Base-by-base conservation (phyloP, 2,888 invertebrate genomes). In the Aspidapion aeneum region DNA sequence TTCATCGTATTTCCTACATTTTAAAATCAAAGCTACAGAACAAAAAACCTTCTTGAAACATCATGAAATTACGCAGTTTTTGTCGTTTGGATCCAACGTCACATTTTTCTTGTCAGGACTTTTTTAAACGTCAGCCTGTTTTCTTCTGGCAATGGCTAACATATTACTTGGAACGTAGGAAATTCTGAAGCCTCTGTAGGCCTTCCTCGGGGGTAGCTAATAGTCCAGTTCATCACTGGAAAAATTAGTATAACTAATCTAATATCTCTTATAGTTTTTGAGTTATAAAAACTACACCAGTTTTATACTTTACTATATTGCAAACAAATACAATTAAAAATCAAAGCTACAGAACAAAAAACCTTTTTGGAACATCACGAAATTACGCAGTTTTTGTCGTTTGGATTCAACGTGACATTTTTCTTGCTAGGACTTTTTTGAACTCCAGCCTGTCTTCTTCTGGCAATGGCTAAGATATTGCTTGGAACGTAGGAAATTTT, bases 141-240 rank as follows among this genome's bases (percentile, higher is more conserved):
- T 85, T 66, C 90, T 84, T 71, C 89, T 85, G 58, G 93, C 93
- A 75, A 90, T 90, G 63, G 94, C 94, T 57, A 94, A 84, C 2
- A 93, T 91, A 80, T 94, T 95, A 79, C 94, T 95, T 71, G 95
- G 95, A 69, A 96, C 95, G 81, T 96, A 96, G 9, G 94, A 93
- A 73, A 95, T 94, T 70, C 95, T 82, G 16, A 94, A 93, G 51
- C 94, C 94, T 61, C 93, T 93, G 77, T 93, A 93, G 58, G 92
- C 91, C 63, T 92, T 83, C 70, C 93, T 82, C 51, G 93, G 89
- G 1, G 94, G 94, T 72, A 94, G 81, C 66, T 93, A 90, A 78
- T 94, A 94, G 68, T 94, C 91, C 74, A 92, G 89, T 69, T 93
- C 92, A 68, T 94, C 94, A 60, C 94, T 94, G 17, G 93, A 93